phyloP scores from a whole-genome alignment of 2,888 invertebrate species.

The Drosophila barbarae region DNA sequence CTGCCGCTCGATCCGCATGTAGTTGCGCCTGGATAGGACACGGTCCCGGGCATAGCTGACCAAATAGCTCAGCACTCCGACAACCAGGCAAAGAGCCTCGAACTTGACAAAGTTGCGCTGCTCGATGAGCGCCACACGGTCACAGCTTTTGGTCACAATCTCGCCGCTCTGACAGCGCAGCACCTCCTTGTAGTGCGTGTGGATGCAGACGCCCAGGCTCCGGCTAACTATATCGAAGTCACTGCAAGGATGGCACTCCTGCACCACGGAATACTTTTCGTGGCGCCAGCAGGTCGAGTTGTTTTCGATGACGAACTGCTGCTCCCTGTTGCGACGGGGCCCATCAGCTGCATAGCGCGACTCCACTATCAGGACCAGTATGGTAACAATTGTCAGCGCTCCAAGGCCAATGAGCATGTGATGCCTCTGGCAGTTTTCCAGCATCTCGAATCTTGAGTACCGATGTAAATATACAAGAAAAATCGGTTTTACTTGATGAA shows the following conservation, averaged over 20 bases:
- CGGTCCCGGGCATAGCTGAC: slow-evolving; percentile 76
- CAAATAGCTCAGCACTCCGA: slow-evolving; percentile 73
- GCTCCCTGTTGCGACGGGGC: slow-evolving; percentile 53
- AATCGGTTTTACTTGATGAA: background rate
- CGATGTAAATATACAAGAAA: background rate
- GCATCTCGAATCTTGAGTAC: slow-evolving; percentile 82
- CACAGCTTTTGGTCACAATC: slow-evolving; percentile 91
- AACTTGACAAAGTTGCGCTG: slow-evolving; percentile 85
- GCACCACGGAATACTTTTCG: slow-evolving; percentile 85
- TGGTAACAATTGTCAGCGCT: slow-evolving; percentile 88
- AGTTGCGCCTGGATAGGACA: slow-evolving; percentile 70
- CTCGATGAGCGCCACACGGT: slow-evolving; percentile 90
- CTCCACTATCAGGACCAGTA: slow-evolving; percentile 90
- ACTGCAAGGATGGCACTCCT: slow-evolving; percentile 92
- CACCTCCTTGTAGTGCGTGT: slow-evolving; percentile 91
- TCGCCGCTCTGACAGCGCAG: slow-evolving; percentile 90
- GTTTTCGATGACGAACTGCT: slow-evolving; percentile 85
- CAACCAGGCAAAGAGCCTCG: slow-evolving; percentile 68
- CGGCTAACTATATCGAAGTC: slow-evolving; percentile 91
- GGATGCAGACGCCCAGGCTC: slow-evolving; percentile 89
- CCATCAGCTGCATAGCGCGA: slow-evolving; percentile 81
- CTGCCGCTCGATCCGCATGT: slow-evolving; percentile 75
- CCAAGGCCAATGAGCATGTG: slow-evolving; percentile 90
- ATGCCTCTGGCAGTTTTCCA: slow-evolving; percentile 90
- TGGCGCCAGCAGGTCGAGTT: slow-evolving; percentile 89